Base-by-base conservation (phyloP, 2,113 vertebrate genomes). In the Lophotis ruficrista region DNA sequence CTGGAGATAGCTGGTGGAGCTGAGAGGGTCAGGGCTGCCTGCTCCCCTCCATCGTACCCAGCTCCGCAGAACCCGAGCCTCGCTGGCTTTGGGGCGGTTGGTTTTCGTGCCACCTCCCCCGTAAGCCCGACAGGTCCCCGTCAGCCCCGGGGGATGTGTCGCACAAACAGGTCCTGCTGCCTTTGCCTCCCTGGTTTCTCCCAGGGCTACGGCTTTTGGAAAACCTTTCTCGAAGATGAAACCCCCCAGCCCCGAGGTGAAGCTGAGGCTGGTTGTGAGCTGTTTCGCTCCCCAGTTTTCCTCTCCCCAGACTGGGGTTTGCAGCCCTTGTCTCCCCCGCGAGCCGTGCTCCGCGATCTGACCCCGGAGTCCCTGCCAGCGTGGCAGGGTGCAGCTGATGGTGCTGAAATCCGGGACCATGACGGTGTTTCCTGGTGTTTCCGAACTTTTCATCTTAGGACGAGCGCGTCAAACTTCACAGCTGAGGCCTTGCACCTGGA, bases 391-490 rank as follows among this genome's bases (percentile, higher is more conserved):
- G 47, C 38, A 31, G 83, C 37, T 4, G 14, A 7, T 4, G 24
- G 23, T 14, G 38, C 64, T 5, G 31, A 37, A 16, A 13, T 4
- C 31, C 7, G 0, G 56, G 14, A 3, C 31, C 0, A 0, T 4
- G n/a, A 2, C 5, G 58, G 38, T 3, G 1, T 20, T 16, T 30
- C 47, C 48, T 7, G 22, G 31, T 18, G 20, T 7, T 45, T 3
- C 7, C 5, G 54, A 4, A 2, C 16, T 9, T 48, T 14, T 30
- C 38, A 11, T 22, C 2, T 11, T 4, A 7, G 30, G 41, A 35
- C 14, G 8, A 58, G 19, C 12, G 57, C 5, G 0, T 12, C 58
- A 8, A 12, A 31, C 30, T 21, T 5, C 2, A 7, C 2, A 43
- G 72, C 19, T 10, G 56, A 30, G 61, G 12, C 27, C 33, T 31